These are phyloP conservation scores for Hippolais icterina DNA, from an alignment of 2,113 vertebrate genomes.

Conservation along the genomic window DNA sequence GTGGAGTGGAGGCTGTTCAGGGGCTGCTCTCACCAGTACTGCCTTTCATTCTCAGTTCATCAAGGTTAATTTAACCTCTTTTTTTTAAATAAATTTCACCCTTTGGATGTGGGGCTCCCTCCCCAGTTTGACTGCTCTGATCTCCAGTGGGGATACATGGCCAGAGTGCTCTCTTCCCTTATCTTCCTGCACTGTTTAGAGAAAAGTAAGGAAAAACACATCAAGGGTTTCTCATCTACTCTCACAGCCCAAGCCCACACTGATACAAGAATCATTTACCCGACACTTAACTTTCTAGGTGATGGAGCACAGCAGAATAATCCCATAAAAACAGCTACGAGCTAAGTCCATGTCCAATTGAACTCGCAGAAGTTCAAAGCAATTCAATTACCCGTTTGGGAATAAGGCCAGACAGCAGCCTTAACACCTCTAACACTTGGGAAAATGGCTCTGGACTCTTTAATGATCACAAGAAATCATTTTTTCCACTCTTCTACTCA, in stretches of 20 bases:
- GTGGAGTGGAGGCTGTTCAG: background rate
- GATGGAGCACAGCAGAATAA: slow-evolving; percentile 28
- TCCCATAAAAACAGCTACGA: background rate
- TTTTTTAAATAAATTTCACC: background rate
- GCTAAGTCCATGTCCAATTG: slow-evolving; percentile 26
- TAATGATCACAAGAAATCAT: slow-evolving; percentile 21
- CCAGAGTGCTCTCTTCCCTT: background rate
- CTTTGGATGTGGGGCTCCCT: background rate
- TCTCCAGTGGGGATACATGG: fast-evolving
- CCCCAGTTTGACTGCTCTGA: background rate
- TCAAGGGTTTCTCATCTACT: background rate
- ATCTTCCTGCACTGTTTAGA: background rate
- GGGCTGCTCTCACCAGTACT: background rate
- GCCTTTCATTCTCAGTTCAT: background rate
- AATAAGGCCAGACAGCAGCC: slow-evolving; percentile 53
- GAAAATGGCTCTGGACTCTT: slow-evolving; percentile 47
- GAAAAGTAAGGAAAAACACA: background rate
- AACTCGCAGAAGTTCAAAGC: slow-evolving; percentile 42
- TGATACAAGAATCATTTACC: background rate
- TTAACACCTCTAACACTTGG: slow-evolving; percentile 40
- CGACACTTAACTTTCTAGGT: background rate
- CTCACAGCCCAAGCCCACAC: background rate
- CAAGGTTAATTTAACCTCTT: background rate
- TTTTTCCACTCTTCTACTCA: slow-evolving; percentile 3
- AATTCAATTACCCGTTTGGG: slow-evolving; percentile 57